Percentiles rank a stretch among this genome's conserved stretches.
phyloP scores from a whole-genome alignment of 2,113 vertebrate genomes.

The Phocoena phocoena region DNA sequence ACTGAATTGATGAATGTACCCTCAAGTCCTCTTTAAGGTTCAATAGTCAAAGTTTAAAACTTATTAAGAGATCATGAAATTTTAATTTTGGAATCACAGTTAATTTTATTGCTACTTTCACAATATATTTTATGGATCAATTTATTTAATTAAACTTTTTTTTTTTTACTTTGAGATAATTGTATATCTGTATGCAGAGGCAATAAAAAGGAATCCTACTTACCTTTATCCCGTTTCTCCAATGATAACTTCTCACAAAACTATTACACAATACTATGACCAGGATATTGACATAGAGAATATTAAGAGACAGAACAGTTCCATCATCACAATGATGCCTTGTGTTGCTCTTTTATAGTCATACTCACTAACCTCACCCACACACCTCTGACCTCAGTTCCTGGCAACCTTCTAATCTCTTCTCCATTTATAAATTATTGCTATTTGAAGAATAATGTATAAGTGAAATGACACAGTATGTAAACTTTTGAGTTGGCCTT shows the following conservation, averaged over 20 bases:
- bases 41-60: background rate
- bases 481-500: background rate
- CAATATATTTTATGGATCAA: background rate
- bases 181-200: background rate
- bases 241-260: background rate
- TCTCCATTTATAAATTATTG: background rate
- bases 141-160: no score
- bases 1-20: background rate
- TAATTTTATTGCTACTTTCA: background rate
- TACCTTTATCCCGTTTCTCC: background rate
- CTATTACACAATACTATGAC: background rate
- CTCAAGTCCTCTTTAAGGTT: background rate
- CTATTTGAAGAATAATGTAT: background rate
- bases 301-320: background rate
- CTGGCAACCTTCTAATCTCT: background rate
- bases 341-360: background rate
- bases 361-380: background rate
- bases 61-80: background rate
- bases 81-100: background rate
- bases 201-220: background rate
- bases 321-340: background rate
- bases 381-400: background rate
- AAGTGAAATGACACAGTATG: background rate
- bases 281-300: background rate
- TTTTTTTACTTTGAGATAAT: background rate